Conservation (phyloP, 37 sponge, comb jelly and placozoan genomes). For the Hexactinellida sp. region DNA sequence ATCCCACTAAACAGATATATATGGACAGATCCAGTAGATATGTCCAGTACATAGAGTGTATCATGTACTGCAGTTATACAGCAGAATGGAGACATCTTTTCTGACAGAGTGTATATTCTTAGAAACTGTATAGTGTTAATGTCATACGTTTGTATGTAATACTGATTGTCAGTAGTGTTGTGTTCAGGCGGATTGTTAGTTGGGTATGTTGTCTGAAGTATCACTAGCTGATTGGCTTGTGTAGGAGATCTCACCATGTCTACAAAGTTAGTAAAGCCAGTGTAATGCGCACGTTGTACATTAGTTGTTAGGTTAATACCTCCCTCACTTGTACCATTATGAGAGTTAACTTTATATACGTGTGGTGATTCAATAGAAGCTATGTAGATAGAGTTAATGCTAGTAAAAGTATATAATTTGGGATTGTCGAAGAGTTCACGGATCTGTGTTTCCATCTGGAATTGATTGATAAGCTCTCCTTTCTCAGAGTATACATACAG, state of each 20-base stretch:
- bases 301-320: not conserved
- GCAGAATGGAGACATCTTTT: conserved; percentile 12
- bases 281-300: not conserved
- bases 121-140: not conserved
- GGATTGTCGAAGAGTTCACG: not conserved
- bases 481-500: not conserved
- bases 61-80: not conserved
- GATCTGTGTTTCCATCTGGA: not conserved
- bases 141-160: not conserved
- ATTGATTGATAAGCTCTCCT: not conserved
- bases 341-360: not conserved
- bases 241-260: conserved; percentile 9
- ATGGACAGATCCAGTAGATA: not conserved
- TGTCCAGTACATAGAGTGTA: not conserved
- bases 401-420: not conserved
- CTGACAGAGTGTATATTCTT: not conserved
- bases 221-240: not conserved
- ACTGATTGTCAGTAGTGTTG: not conserved
- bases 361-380: not conserved
- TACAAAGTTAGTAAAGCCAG: not conserved
- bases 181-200: not conserved
- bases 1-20: not conserved
- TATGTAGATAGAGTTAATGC: not conserved
- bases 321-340: not conserved
- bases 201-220: not conserved